Percentiles rank a stretch among this genome's conserved stretches.
These are phyloP conservation scores for Ia io DNA, from an alignment of 2,113 vertebrate species.

Conservation along the genomic window DNA sequence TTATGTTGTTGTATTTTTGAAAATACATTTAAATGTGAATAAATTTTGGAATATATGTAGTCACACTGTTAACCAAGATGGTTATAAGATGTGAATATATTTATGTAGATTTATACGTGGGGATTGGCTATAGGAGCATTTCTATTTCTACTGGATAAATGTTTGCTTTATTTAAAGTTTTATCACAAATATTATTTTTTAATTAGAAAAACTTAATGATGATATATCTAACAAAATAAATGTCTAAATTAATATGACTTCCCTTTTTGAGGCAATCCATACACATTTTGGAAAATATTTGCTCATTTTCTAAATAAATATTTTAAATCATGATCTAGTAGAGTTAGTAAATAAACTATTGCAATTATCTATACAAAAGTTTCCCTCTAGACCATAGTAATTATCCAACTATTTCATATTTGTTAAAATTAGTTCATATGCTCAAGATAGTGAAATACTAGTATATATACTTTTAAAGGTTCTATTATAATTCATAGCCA, in stretches of 20 bases:
- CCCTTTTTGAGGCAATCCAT: not conserved
- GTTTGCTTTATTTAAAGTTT: not conserved
- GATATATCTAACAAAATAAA: not conserved
- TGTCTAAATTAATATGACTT: not conserved
- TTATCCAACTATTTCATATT: not conserved
- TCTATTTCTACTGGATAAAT: not conserved
- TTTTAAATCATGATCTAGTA: not conserved
- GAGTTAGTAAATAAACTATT: not conserved
- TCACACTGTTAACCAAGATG: not conserved
- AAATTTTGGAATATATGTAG: not conserved
- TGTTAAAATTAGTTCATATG: not conserved
- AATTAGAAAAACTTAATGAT: not conserved
- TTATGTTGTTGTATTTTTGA: not conserved
- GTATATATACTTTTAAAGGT: not conserved
- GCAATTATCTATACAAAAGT: not conserved
- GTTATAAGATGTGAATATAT: not conserved
- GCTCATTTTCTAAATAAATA: not conserved
- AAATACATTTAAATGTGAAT: not conserved
- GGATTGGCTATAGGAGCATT: not conserved
- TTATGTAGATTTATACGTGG: not conserved
- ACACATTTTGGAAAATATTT: not conserved
- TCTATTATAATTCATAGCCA: not conserved
- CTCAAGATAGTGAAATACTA: not conserved
- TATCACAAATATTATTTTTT: not conserved
- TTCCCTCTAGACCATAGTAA: not conserved